Percentiles rank a stretch among this genome's conserved stretches.
These are phyloP conservation scores for Bos taurus DNA, from an alignment of 2,113 vertebrate species.

Conservation along the genomic window ARS-UCD2.0 NC_037335.1:45869501-45870000, in stretches of 20 bases:
- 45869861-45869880: background rate
- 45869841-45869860: background rate
- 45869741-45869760: background rate
- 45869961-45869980: background rate
- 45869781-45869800: background rate
- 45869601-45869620: background rate
- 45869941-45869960: background rate
- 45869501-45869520: background rate
- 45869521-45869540: background rate
- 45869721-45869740: background rate
- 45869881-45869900: background rate
- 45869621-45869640: conserved; percentile 15
- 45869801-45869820: background rate
- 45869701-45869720: background rate
- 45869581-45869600: background rate
- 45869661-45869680: background rate
- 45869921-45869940: background rate
- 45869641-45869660: background rate
- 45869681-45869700: background rate
- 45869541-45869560: background rate
- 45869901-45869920: background rate
- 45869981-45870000: background rate
- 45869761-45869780: background rate
- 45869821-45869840: background rate
- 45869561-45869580: background rate